These are phyloP conservation scores for Myotis lucifugus DNA, from an alignment of 2,113 vertebrate genomes.

Conservation along the genomic window DNA sequence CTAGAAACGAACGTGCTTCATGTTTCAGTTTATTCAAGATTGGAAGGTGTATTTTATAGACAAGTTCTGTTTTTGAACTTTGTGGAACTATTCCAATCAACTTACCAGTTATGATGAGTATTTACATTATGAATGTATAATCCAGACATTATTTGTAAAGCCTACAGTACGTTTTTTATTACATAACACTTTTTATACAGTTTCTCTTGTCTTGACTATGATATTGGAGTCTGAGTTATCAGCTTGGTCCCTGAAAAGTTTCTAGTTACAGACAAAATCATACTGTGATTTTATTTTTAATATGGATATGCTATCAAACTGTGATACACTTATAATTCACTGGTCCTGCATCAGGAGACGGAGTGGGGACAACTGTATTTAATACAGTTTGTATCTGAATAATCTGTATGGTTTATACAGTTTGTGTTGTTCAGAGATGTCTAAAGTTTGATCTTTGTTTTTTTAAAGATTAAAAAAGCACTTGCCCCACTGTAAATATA, in stretches of 20 bases:
- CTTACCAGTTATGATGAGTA: conserved; percentile 92
- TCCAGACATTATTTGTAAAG: conserved; percentile 85
- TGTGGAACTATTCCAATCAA: conserved; percentile 87
- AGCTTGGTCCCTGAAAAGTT: conserved; percentile 86
- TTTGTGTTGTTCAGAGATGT: conserved; percentile 90
- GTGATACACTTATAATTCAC: conserved; percentile 91
- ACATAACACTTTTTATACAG: conserved; percentile 85
- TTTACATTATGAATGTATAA: conserved; percentile 93
- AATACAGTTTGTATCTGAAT: conserved; percentile 90
- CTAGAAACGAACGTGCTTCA: conserved; percentile 87
- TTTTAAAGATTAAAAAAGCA: conserved; percentile 89
- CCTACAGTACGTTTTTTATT: conserved; percentile 87
- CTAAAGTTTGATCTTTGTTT: conserved; percentile 90
- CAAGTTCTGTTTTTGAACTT: conserved; percentile 83
- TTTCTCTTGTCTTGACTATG: conserved; percentile 84
- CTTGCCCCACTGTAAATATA: conserved; percentile 92
- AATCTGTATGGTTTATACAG: conserved; percentile 91
- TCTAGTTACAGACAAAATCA: conserved; percentile 89
- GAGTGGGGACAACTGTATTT: conserved; percentile 90
- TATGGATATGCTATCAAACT: conserved; percentile 91
- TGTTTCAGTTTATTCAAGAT: conserved; percentile 84
- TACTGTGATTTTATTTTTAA: conserved; percentile 92
- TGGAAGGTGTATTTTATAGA: conserved; percentile 84
- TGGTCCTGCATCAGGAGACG: conserved; percentile 92
- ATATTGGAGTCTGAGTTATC: conserved; percentile 84